Evolutionary conservation across 1,140 invertebrate genomes (phyloP).

Genomic region (Propsilocerus akamusi): DNA sequence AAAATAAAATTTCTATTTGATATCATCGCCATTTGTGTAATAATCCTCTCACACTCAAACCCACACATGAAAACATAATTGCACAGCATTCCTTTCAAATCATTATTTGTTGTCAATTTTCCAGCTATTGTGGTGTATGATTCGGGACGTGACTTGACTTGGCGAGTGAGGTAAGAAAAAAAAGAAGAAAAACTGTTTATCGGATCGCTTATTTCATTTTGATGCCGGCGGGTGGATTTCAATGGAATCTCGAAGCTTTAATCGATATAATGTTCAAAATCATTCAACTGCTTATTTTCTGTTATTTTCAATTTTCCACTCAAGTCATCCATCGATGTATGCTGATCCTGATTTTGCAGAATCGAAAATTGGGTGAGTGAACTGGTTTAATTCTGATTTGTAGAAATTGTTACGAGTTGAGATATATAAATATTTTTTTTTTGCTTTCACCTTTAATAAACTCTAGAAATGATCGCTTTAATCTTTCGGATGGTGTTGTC

Average conservation of each 20-base stretch:
- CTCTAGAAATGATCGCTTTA: constrained; percentile 39
- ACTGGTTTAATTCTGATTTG: too few species aligned
- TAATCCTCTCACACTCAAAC: not conserved
- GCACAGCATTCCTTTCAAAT: not conserved
- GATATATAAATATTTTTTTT: too few species aligned
- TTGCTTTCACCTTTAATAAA: constrained; percentile 14
- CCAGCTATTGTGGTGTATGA: constrained; percentile 58
- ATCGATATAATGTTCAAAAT: too few species aligned
- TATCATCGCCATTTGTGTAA: too few species aligned
- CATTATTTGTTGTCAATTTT: constrained; percentile 10
- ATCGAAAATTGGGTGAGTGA: constrained; percentile 36
- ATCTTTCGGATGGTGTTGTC: constrained; percentile 60
- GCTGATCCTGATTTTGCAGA: constrained; percentile 56
- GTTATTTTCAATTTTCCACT: not conserved
- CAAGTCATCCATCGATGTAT: constrained; percentile 53
- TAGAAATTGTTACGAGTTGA: too few species aligned
- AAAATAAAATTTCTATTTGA: too few species aligned
- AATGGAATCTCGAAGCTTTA: too few species aligned
- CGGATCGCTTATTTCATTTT: too few species aligned
- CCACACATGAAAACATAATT: too few species aligned
- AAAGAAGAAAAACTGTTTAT: too few species aligned
- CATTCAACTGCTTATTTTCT: too few species aligned
- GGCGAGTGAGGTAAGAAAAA: constrained; percentile 33
- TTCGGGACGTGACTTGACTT: constrained; percentile 44
- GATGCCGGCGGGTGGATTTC: too few species aligned